phyloP scores from a whole-genome alignment of 2,113 vertebrate genomes.

The Forbesichthys papilliferus region DNA sequence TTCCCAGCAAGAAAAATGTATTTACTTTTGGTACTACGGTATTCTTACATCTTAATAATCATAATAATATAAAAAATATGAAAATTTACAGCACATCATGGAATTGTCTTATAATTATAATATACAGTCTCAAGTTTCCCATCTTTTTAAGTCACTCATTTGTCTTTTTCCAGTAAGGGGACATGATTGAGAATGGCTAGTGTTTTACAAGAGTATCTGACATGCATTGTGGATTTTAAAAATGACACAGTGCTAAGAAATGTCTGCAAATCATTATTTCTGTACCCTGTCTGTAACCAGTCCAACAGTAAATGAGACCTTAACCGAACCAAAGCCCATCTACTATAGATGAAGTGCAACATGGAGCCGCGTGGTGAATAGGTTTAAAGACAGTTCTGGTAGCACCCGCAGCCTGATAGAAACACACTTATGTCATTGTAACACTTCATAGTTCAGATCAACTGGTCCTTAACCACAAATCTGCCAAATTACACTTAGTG shows the following conservation, averaged over 20 bases:
- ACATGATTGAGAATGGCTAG: conserved; percentile 22
- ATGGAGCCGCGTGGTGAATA: conserved; percentile 29
- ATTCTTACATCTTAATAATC: conserved; percentile 75
- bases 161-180: conserved; percentile 37
- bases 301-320: conserved; percentile 8
- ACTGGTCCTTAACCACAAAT: neutral
- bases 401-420: no score
- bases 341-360: conserved; percentile 58
- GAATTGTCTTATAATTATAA: conserved; percentile 61
- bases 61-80: conserved; percentile 61
- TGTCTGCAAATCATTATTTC: conserved; percentile 20
- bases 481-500: conserved; percentile 19
- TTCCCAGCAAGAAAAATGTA: conserved; percentile 72
- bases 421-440: no score
- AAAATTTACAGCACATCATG: conserved; percentile 72
- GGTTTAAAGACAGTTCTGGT: no score
- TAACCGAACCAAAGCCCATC: conserved; percentile 8
- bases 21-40: conserved; percentile 73
- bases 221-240: conserved; percentile 17
- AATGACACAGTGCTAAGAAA: conserved; percentile 22
- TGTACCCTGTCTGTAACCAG: conserved; percentile 52
- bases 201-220: conserved; percentile 8
- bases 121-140: conserved; percentile 51
- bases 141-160: conserved; percentile 51
- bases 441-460: no score